Evolutionary conservation across 1,140 invertebrate genomes (phyloP).

Genomic region (Ridgeia piscesae): DNA sequence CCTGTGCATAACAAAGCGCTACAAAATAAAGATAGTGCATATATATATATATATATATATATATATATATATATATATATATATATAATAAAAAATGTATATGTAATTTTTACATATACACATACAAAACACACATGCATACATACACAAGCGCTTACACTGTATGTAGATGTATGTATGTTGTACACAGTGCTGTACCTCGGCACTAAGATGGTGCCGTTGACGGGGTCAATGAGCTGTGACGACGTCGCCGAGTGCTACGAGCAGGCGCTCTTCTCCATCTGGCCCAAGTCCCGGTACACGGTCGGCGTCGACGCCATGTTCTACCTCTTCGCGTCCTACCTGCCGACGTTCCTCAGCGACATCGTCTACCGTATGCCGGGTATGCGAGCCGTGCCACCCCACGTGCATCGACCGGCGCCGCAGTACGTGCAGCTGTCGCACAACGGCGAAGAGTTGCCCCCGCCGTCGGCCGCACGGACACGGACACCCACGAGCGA

Average conservation of each 20-base stretch:
- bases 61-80: no score
- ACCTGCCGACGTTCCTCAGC: neutral
- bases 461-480: no score
- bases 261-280: conserved; percentile 16
- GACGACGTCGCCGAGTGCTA: conserved; percentile 12
- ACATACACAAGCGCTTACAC: no score
- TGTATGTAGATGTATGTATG: neutral
- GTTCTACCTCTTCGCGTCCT: neutral
- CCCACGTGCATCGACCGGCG: neutral
- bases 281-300: conserved; percentile 16
- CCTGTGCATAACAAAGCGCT: no score
- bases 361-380: neutral
- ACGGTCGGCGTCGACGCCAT: neutral
- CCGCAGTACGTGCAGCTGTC: neutral
- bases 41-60: no score
- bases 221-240: neutral
- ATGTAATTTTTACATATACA: no score
- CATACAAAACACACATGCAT: no score
- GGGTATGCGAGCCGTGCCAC: neutral
- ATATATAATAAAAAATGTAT: no score
- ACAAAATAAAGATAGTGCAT: no score
- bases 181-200: neutral
- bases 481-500: no score
- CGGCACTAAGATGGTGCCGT: neutral
- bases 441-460: neutral